Evolutionary conservation across 2,797 vertebrate species (phyloP), one percentile per base, ranked within the genome.

Genomic region (Meriones psammophilus): DNA sequence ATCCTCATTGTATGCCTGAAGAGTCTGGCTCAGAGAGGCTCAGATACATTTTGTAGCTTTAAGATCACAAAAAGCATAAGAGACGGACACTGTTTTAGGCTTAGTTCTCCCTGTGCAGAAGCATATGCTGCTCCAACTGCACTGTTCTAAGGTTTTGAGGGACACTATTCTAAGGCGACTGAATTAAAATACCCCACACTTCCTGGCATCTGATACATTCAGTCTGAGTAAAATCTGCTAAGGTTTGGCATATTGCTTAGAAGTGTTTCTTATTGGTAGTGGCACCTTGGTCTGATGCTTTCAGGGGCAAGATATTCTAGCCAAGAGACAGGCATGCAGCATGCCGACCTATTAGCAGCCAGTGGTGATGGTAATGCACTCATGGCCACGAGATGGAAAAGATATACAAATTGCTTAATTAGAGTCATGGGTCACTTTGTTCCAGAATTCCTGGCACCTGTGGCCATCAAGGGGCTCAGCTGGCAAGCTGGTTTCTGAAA

Each of bases 401-500:
- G 80, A 76, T 26, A 66, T 91, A 50, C 18, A 58, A 88, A 80
- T 81, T 85, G 22, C 84, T 96, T 97, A 77, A 71, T 80, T 68
- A 77, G 81, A 90, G 86, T 68, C 30, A 92, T 26, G 76, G 77
- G 24, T 30, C 26, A 69, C 30, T 28, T 95, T 80, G 0, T 74
- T 69, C 66, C 9, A 68, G 66, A 90, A 60, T 89, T 94, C 17
- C 83, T 30, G 36, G 30, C 42, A 89, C 86, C 33, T 54, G n/a
- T 58, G 77, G 28, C 30, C 42, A 10, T 71, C 24, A 69, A 84
- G n/a, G 42, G 88, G 30, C 46, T 89, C 26, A 42, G 42, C 50
- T 79, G 81, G 60, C 39, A 94, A 79, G 39, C 22, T 81, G 58
- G 13, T 89, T 88, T 95, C 90, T 54, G 28, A 95, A 95, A 89